Percentiles rank a stretch among this genome's conserved stretches.
Conservation (phyloP, 2,888 invertebrate species). For the Eupithecia subfuscata region DNA sequence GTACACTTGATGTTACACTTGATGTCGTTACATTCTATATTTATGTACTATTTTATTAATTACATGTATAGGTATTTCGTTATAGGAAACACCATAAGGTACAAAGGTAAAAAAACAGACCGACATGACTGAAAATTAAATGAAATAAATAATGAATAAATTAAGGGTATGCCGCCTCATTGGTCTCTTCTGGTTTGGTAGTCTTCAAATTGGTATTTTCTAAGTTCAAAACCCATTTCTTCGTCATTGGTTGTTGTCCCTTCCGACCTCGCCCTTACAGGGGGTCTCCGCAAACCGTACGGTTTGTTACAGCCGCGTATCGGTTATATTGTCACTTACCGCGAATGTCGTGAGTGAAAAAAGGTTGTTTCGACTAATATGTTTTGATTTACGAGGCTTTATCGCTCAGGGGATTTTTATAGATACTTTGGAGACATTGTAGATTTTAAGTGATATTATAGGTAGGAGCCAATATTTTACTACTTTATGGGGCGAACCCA, state of each 20-base stretch:
- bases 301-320: conserved; percentile 26
- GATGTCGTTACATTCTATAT: too few relatives aligned
- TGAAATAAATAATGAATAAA: too few relatives aligned
- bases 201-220: too few relatives aligned
- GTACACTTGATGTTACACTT: too few relatives aligned
- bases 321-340: conserved; percentile 35
- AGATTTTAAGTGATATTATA: conserved; percentile 6
- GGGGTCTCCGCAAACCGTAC: conserved; percentile 17
- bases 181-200: too few relatives aligned
- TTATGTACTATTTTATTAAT: too few relatives aligned
- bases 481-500: background rate
- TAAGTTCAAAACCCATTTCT: background rate
- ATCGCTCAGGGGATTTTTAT: conserved; percentile 14
- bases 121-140: too few relatives aligned
- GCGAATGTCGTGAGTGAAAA: conserved; percentile 34
- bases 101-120: too few relatives aligned
- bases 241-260: background rate
- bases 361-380: conserved; percentile 36
- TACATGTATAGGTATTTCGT: too few relatives aligned
- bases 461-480: background rate
- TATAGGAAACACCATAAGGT: too few relatives aligned
- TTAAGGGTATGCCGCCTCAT: too few relatives aligned
- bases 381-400: conserved; percentile 33
- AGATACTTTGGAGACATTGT: conserved; percentile 5
- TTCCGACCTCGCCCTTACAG: conserved; percentile 20